phyloP scores from a whole-genome alignment of 1,140 invertebrate genomes.

The Dendrolimus kikuchii region DNA sequence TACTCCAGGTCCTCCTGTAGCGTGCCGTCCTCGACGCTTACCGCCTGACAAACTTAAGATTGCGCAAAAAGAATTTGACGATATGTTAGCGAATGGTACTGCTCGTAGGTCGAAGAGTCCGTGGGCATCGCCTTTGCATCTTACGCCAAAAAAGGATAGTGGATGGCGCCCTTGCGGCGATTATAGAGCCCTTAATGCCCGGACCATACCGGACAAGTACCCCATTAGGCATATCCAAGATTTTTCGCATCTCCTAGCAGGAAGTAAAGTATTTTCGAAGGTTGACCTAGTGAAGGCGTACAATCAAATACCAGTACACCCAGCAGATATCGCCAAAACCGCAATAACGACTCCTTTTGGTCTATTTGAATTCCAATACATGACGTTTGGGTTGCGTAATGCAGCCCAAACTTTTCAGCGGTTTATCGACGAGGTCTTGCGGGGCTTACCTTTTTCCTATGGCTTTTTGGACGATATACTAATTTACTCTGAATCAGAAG shows the following conservation, averaged over 20 bases:
- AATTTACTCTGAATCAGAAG: slow-evolving; percentile 30
- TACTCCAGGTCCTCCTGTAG: slow-evolving; percentile 11
- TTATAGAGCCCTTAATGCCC: slow-evolving; percentile 38
- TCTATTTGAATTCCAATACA: slow-evolving; percentile 47
- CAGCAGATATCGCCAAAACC: slow-evolving; percentile 41
- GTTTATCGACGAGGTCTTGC: slow-evolving; percentile 54
- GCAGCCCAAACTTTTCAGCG: slow-evolving; percentile 63
- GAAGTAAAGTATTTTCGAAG: slow-evolving; percentile 52
- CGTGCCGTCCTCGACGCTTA: slow-evolving; percentile 6
- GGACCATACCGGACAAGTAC: slow-evolving; percentile 55
- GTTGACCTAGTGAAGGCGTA: slow-evolving; percentile 68
- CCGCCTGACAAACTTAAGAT: slow-evolving; percentile 9
- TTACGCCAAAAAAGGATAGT: slow-evolving; percentile 33
- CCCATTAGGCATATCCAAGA: slow-evolving; percentile 30
- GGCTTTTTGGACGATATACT: slow-evolving; percentile 74
- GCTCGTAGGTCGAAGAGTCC: slow-evolving; percentile 41
- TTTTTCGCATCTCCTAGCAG: background rate
- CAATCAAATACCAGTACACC: slow-evolving; percentile 51
- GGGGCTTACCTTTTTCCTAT: slow-evolving; percentile 35
- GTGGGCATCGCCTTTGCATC: slow-evolving; percentile 62
- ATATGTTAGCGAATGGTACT: slow-evolving; percentile 24
- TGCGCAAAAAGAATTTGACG: slow-evolving; percentile 12
- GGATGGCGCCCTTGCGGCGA: slow-evolving; percentile 34
- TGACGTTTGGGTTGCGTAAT: slow-evolving; percentile 52
- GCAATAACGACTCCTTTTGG: slow-evolving; percentile 27